Percentiles rank a stretch among this genome's conserved stretches.
phyloP scores from a whole-genome alignment of 2,113 vertebrate genomes.

The Chlorodrepanis virens region DNA sequence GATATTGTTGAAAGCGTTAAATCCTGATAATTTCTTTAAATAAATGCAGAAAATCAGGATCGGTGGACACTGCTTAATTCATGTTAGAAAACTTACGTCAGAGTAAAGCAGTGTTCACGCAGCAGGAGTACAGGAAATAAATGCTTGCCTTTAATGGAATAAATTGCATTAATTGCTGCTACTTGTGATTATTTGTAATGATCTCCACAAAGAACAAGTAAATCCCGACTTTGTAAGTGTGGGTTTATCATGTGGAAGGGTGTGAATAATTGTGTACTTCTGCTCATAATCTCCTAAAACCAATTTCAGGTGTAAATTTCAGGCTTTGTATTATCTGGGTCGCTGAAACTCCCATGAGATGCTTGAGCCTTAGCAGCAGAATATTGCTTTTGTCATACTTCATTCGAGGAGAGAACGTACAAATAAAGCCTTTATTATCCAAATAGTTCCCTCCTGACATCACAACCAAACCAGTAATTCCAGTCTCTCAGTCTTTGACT shows the following conservation, averaged over 20 bases:
- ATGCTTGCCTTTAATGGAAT: neutral
- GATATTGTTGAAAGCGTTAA: neutral
- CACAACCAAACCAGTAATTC: neutral
- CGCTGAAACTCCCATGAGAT: neutral
- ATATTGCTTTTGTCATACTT: neutral
- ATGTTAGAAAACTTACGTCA: fast-evolving
- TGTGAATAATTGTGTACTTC: neutral
- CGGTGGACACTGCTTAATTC: neutral
- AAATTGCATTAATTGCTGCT: neutral
- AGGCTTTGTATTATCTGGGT: neutral
- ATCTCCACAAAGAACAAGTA: neutral
- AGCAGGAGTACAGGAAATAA: neutral
- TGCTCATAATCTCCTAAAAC: neutral
- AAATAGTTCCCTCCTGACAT: neutral
- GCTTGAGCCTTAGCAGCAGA: neutral
- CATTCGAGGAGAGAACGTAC: fast-evolving
- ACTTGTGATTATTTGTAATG: neutral
- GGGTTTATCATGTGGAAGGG: neutral
- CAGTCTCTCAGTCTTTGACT: neutral
- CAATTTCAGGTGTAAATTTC: neutral
- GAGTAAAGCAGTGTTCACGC: neutral
- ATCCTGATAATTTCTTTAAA: neutral
- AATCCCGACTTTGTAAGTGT: neutral
- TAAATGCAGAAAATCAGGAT: neutral
- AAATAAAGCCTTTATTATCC: neutral